Evolutionary conservation across 2,113 vertebrate genomes (phyloP).

Genomic region (Vicugna pacos): DNA sequence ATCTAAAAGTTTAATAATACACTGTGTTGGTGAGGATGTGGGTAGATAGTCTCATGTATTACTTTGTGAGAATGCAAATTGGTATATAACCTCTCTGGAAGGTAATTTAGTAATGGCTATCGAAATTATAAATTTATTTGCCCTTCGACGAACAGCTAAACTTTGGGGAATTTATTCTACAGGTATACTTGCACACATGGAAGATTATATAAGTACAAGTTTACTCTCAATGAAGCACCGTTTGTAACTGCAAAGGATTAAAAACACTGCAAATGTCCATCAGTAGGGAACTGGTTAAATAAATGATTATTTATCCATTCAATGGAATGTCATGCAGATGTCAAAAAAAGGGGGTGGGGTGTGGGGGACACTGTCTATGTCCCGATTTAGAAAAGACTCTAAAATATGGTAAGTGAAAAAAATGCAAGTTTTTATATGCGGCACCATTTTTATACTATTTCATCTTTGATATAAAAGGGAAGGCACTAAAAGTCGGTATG

Average conservation of each 20-base stretch:
- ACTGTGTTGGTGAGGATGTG: conserved; percentile 12
- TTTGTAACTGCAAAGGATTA: conserved; percentile 18
- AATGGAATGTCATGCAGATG: background rate
- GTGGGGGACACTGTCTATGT: background rate
- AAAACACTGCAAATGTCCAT: conserved; percentile 6
- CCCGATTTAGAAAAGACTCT: conserved; percentile 16
- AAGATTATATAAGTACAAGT: conserved; percentile 36
- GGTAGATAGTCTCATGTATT: background rate
- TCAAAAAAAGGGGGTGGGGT: background rate
- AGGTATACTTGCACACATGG: background rate
- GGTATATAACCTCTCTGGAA: conserved; percentile 11
- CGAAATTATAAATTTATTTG: conserved; percentile 56
- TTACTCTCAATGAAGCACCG: background rate
- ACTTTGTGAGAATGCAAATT: background rate
- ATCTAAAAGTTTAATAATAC: background rate
- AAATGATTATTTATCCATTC: background rate
- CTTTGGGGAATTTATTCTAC: conserved; percentile 14
- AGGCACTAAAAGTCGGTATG: background rate
- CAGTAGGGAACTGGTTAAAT: background rate
- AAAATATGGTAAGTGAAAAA: conserved; percentile 28
- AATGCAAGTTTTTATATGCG: conserved; percentile 20
- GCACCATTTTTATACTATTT: conserved; percentile 22
- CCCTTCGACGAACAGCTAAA: conserved; percentile 5
- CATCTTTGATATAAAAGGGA: background rate
- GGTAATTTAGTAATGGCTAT: conserved; percentile 6